These are phyloP conservation scores for Hypselothyrea guttata DNA, from an alignment of 2,888 invertebrate species.

Conservation along the genomic window DNA sequence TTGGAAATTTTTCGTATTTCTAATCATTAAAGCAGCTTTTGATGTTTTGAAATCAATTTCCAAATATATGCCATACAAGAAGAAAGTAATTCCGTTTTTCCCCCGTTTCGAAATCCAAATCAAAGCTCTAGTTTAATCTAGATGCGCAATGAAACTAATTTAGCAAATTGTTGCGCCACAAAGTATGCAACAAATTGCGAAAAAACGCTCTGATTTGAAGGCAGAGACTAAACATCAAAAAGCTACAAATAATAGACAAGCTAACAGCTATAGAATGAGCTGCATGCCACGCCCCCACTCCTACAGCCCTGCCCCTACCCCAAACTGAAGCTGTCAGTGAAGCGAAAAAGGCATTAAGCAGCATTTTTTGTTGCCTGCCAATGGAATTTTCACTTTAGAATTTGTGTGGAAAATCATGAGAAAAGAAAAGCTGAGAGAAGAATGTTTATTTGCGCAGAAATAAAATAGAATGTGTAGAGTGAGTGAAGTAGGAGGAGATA, in stretches of 20 bases:
- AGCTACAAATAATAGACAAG: conserved; percentile 47
- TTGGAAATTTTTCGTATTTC: too few relatives aligned
- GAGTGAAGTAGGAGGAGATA: conserved; percentile 6
- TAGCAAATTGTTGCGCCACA: conserved; percentile 49
- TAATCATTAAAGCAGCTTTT: background rate
- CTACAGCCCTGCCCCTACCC: background rate
- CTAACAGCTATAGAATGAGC: conserved; percentile 1
- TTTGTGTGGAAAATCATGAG: conserved; percentile 35
- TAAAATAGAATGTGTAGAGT: conserved; percentile 35
- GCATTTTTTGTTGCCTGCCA: conserved; percentile 61
- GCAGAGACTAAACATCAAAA: conserved; percentile 40
- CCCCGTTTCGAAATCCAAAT: conserved; percentile 3
- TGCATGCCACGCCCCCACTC: conserved; percentile 1
- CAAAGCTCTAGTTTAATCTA: conserved; percentile 25
- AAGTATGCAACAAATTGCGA: conserved; percentile 70
- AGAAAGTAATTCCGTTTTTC: conserved; percentile 28
- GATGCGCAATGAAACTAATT: conserved; percentile 47
- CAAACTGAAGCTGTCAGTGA: conserved; percentile 55
- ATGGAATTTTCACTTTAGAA: conserved; percentile 71
- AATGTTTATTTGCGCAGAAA: conserved; percentile 44
- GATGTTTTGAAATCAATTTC: background rate
- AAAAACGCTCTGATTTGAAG: conserved; percentile 24
- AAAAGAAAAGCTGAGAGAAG: conserved; percentile 20
- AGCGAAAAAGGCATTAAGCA: conserved; percentile 65
- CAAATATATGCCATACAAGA: background rate